phyloP scores from a whole-genome alignment of 2,888 invertebrate genomes.

The Metacarcinus magister region DNA sequence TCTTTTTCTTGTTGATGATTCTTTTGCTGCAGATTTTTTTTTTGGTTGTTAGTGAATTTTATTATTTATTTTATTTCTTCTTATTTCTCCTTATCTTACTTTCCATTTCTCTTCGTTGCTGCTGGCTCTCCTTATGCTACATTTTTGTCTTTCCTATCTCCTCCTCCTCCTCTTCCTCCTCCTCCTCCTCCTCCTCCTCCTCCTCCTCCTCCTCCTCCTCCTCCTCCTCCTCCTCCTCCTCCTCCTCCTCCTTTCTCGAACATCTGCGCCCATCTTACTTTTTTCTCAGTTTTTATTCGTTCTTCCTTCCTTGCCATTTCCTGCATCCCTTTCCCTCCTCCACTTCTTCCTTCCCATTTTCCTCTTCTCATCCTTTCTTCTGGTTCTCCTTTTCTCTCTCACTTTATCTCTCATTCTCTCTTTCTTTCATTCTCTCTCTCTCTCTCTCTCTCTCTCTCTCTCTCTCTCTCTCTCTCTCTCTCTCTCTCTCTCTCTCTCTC shows the following conservation, averaged over 20 bases:
- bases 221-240: neutral
- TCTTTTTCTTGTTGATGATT: neutral
- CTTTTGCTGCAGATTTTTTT: neutral
- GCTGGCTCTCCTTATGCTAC: neutral
- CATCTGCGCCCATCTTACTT: neutral
- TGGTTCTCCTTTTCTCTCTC: neutral
- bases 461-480: neutral
- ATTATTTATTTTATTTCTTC: neutral
- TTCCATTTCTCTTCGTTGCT: too few relatives aligned
- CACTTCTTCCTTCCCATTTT: neutral
- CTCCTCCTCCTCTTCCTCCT: neutral
- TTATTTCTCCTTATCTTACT: neutral
- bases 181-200: neutral
- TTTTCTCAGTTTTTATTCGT: neutral
- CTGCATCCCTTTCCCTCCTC: neutral
- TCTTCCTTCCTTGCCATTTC: conserved; percentile 3
- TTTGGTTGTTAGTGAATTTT: too few relatives aligned
- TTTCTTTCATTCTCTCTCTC: neutral
- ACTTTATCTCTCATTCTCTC: neutral
- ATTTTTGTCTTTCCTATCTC: neutral
- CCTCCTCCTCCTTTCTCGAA: neutral
- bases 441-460: neutral
- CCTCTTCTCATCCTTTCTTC: neutral
- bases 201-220: conserved; percentile 26
- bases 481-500: neutral